These are phyloP conservation scores for Melipona quadrifasciata DNA, from an alignment of 1,140 invertebrate species.

Conservation along the genomic window DNA sequence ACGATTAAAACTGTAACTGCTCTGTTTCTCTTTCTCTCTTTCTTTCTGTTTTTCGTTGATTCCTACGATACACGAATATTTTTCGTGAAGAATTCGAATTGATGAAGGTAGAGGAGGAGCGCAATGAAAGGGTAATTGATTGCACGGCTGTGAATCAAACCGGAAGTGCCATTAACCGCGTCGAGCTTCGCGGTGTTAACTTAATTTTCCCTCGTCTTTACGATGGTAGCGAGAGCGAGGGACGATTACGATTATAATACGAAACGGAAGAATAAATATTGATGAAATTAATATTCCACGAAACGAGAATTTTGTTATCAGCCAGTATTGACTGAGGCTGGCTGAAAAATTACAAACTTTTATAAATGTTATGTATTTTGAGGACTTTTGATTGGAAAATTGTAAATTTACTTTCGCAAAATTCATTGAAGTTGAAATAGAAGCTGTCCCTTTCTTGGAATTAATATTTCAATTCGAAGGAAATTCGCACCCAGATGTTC, in stretches of 20 bases:
- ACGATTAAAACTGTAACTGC: neutral
- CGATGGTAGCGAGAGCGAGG: neutral
- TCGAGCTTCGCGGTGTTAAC: neutral
- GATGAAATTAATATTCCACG: no score
- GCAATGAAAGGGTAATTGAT: constrained; percentile 4
- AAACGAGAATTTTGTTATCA: no score
- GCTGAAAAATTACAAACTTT: no score
- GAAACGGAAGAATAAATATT: no score
- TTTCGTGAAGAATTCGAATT: neutral
- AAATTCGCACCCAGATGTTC: neutral
- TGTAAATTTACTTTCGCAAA: no score
- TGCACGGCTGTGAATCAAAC: neutral
- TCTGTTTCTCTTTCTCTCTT: neutral
- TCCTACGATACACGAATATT: neutral
- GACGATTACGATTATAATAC: no score
- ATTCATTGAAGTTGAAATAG: no score
- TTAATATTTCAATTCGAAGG: neutral
- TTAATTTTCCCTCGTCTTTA: neutral
- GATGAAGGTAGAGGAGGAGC: neutral
- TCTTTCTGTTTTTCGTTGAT: no score
- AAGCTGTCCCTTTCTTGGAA: no score
- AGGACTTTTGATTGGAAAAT: no score
- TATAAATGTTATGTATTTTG: no score
- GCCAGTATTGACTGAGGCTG: no score
- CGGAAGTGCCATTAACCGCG: neutral